Percentiles rank a stretch among this genome's conserved stretches.
phyloP scores from a whole-genome alignment of 2,888 invertebrate species.

The Cantharis flavilabris region DNA sequence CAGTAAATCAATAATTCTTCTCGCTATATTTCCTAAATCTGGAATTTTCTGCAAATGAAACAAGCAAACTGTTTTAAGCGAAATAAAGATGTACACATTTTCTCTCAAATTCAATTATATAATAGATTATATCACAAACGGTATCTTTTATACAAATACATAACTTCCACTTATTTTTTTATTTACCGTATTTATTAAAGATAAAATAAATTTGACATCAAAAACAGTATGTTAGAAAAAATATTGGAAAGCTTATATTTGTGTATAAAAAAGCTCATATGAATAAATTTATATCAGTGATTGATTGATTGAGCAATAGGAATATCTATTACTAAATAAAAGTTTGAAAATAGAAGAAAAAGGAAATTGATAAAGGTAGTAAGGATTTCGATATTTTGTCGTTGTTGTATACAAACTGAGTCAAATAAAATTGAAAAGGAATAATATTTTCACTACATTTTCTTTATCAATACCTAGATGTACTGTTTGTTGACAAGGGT shows the following conservation, averaged over 20 bases:
- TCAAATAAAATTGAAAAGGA: not conserved
- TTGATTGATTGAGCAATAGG: not conserved
- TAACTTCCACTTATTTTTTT: not conserved
- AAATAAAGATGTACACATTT: not conserved
- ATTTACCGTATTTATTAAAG: not conserved
- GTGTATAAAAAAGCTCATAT: not conserved
- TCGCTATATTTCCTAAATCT: conserved; percentile 3
- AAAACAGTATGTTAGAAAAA: not conserved
- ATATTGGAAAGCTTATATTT: not conserved
- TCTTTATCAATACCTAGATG: not conserved
- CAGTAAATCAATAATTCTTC: conserved; percentile 3
- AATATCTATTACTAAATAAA: not conserved
- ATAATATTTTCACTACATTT: not conserved
- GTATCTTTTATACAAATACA: not conserved
- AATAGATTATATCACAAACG: not conserved
- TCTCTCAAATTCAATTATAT: not conserved
- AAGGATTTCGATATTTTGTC: not conserved
- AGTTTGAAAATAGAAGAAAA: not conserved
- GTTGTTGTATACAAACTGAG: not conserved
- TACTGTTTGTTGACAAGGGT: not conserved
- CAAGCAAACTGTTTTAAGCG: not conserved
- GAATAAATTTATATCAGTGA: not conserved
- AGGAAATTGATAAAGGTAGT: not conserved
- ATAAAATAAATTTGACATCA: not conserved
- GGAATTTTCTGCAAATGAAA: conserved; percentile 1